Percentiles rank a stretch among this genome's conserved stretches.
Conservation (phyloP, 1,140 invertebrate species). For the Drosophila seguyi region DNA sequence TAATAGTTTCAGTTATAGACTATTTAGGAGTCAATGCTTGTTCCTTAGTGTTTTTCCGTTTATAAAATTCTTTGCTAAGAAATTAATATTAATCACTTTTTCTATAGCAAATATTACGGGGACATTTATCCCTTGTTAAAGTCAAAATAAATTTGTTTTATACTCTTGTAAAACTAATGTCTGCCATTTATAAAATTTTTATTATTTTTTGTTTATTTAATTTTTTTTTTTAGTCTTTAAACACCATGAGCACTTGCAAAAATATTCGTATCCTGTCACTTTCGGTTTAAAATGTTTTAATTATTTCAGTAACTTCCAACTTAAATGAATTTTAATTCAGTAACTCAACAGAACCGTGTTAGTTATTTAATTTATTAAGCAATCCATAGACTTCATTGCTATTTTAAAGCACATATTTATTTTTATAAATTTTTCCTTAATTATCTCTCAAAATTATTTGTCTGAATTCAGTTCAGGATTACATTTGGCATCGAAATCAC, state of each 20-base stretch:
- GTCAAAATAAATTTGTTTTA: neutral
- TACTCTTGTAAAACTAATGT: neutral
- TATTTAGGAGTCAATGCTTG: too few species aligned
- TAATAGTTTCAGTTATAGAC: neutral
- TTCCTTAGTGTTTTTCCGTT: neutral
- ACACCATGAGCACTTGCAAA: too few species aligned
- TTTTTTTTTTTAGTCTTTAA: neutral
- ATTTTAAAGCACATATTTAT: neutral
- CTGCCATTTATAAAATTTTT: neutral
- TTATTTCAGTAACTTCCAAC: neutral
- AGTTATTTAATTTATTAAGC: too few species aligned
- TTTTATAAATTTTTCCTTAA: neutral
- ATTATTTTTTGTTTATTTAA: too few species aligned
- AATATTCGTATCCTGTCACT: neutral
- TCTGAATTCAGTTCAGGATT: neutral
- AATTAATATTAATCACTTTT: neutral
- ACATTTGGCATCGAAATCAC: neutral
- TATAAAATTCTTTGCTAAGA: neutral
- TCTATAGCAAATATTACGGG: neutral
- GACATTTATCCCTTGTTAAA: neutral
- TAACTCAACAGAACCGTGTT: neutral
- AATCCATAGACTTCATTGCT: neutral
- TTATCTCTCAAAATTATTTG: constrained; percentile 7
- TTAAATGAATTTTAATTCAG: neutral
- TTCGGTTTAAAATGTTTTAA: too few species aligned